Base-by-base conservation (phyloP, 1,140 invertebrate genomes). In the Drosophila gunungcola region DNA sequence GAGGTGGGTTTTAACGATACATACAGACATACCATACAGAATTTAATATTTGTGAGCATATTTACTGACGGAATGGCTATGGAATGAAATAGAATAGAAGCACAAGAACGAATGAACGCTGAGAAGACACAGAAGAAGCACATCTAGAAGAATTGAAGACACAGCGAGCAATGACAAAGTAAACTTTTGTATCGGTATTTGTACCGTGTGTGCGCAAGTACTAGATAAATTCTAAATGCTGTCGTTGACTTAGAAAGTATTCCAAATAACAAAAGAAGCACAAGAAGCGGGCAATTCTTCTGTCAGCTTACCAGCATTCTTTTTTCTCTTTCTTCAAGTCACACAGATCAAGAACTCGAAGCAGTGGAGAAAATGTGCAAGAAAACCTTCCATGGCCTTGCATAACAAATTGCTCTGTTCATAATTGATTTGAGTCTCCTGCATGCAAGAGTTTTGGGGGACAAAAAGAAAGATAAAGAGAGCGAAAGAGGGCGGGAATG, bases 31-130 rank as follows among this genome's bases (percentile, higher is more conserved):
- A 46, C 58, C 46, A 70, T 27, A 64, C 69, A 46, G 78, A 85
- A 85, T 86, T 85, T 85, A 86, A 86, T 86, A 86, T 86, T 86
- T 86, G 64, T 79, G 82, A 86, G 75, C 83, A 80, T 85, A 84
- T 84, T 84, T 85, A 78, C 78, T 67, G 73, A 81, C 61, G 56
- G 29, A 32, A 32, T 32, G 29, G 64, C 34, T 45, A 61, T 46
- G 45, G 62, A 60, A 76, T 56, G 53, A 53, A 79, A 72, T 43
- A 54, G 27, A 75, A 75, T 55, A 56, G 43, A 65, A 16, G 73
- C 52, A 63, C 46, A 80, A 57, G 62, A 69, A 77, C 29, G 29
- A 32, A 32, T 49, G 43, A 32, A 32, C 54, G 43, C 43, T 21
- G 10, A 29, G 55, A 60, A 41, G 67, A 43, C 57, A 32, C 29